Evolutionary conservation across 53 echinoderm and acorn worm genomes (phyloP), one percentile per base, ranked within the genome.

Genomic region (Henricia sp.): DNA sequence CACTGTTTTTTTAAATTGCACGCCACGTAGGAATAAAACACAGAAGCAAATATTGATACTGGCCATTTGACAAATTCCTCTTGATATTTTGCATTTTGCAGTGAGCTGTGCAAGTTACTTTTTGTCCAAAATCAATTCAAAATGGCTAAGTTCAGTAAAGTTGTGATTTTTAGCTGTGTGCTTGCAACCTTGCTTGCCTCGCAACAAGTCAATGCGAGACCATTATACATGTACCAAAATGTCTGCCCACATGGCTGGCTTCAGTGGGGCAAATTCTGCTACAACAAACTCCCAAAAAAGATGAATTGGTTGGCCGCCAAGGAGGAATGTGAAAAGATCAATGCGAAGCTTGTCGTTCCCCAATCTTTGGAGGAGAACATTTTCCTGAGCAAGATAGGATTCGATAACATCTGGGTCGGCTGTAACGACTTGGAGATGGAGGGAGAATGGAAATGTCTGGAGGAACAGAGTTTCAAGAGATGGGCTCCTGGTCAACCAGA

Each of bases 361-460:
- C 25, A 58, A 58, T 58, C 58, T 58, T 30, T 30, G 29, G 58
- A 58, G 58, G 25, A 58, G 28, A 58, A 58, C 58, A 28, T 30
- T 30, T 58, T 58, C 58, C 29, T 58, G 27, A 5, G 1, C 10
- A 29, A 29, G 58, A 10, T 58, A 25, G 58, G 28, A 19, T 28
- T 58, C 58, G 29, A 26, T 25, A 4, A 0, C 1, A 23, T 58
- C 58, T 58, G 58, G 58, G 0, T 58, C 5, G 27, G 58, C 24
- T 58, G 58, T 58, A 16, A 23, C 13, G 27, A 58, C 27, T 9
- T 4, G 25, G 4, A 58, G 27, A 13, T 28, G 58, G 58, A 58
- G 58, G 58, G 58, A 29, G 27, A 58, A 58, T 58, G 58, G 58
- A 29, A 28, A 29, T 58, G 58, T 27, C 58, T 58, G 25, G 58